Evolutionary conservation across 1,140 invertebrate species (phyloP).

Genomic region (Caenorhabditis latens): DNA sequence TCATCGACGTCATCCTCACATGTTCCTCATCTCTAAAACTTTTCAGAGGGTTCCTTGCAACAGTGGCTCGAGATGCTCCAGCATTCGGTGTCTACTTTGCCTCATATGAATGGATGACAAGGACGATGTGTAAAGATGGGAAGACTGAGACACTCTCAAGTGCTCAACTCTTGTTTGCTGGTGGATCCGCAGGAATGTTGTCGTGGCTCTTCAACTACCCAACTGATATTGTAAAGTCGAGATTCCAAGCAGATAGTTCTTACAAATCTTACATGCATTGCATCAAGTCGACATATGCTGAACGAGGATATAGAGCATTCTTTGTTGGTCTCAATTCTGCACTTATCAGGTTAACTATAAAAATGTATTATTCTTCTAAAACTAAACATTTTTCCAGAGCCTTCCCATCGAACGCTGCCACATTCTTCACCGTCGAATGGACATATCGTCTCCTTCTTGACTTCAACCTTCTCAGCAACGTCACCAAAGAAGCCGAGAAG

Average conservation of each 20-base stretch:
- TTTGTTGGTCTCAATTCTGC: conserved; percentile 76
- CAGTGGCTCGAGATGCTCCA: conserved; percentile 84
- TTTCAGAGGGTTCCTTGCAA: conserved; percentile 85
- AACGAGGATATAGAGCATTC: conserved; percentile 81
- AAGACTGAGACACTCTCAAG: conserved; percentile 69
- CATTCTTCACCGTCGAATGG: conserved; percentile 88
- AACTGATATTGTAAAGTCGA: conserved; percentile 89
- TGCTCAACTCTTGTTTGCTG: conserved; percentile 72
- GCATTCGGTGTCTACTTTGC: conserved; percentile 84
- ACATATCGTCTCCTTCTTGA: conserved; percentile 76
- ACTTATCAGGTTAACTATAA: conserved; percentile 69
- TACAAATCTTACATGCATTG: conserved; percentile 71
- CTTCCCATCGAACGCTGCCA: conserved; percentile 92
- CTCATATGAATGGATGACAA: conserved; percentile 83
- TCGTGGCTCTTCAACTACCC: conserved; percentile 91
- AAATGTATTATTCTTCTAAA: not conserved
- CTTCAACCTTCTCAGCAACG: conserved; percentile 61
- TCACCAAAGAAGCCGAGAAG: conserved; percentile 34
- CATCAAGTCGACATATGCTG: conserved; percentile 84
- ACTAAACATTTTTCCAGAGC: conserved; percentile 82
- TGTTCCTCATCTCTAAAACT: conserved; percentile 74
- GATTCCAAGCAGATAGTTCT: conserved; percentile 84
- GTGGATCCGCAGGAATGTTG: conserved; percentile 82
- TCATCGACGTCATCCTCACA: not conserved
- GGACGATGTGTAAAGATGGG: conserved; percentile 72